Evolutionary conservation across 2,888 invertebrate genomes (phyloP).

Genomic region (Heliconius ethilla): DNA sequence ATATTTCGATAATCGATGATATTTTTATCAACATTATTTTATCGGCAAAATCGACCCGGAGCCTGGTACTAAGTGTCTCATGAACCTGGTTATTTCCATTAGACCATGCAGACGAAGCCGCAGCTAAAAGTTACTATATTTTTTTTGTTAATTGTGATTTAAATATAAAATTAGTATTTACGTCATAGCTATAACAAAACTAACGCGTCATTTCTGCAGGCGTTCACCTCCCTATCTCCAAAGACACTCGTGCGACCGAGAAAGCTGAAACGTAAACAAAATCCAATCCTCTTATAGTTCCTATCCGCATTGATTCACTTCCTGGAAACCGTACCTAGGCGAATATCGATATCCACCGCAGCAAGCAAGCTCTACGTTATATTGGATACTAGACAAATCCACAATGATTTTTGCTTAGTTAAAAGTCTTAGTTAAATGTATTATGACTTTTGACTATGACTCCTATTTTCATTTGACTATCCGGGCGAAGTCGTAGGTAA

Average conservation of each 20-base stretch:
- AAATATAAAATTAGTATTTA: not conserved
- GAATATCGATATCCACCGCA: conserved; percentile 28
- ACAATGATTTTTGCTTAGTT: not conserved
- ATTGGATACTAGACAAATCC: not conserved
- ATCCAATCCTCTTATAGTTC: conserved; percentile 47
- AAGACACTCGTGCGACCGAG: conserved; percentile 22
- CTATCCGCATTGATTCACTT: conserved; percentile 45
- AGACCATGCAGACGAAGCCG: too few species aligned
- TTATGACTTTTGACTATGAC: too few species aligned
- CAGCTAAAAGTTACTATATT: too few species aligned
- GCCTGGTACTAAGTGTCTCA: too few species aligned
- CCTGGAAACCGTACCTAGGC: conserved; percentile 40
- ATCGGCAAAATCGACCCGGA: too few species aligned
- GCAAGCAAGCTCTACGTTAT: not conserved
- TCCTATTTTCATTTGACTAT: too few species aligned
- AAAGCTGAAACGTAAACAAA: conserved; percentile 45
- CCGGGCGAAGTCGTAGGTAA: too few species aligned
- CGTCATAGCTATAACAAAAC: not conserved
- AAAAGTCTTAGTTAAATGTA: too few species aligned
- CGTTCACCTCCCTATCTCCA: not conserved
- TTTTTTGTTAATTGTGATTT: not conserved
- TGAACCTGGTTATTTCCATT: too few species aligned
- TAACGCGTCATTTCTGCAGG: not conserved
- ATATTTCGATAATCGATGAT: too few species aligned
- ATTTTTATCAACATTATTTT: too few species aligned